phyloP scores from a whole-genome alignment of 2,888 invertebrate species.

The Altica lythri region DNA sequence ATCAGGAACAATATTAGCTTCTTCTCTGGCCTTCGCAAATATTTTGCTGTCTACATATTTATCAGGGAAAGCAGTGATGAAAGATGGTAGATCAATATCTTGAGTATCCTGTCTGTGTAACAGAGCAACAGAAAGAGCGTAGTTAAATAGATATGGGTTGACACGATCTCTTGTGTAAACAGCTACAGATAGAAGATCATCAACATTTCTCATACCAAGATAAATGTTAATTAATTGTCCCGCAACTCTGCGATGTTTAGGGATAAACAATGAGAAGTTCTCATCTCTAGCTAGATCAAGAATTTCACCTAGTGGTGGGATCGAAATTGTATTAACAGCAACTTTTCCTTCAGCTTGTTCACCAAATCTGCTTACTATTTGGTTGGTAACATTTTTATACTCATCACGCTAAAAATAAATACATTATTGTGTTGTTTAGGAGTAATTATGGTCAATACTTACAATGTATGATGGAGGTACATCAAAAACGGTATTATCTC shows the following conservation, averaged over 20 bases:
- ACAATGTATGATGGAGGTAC: conserved; percentile 55
- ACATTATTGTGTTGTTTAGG: too few species aligned
- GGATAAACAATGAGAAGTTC: conserved; percentile 78
- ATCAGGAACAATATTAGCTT: conserved; percentile 65
- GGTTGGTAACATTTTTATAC: too few species aligned
- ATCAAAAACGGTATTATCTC: conserved; percentile 65
- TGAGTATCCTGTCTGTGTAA: conserved; percentile 75
- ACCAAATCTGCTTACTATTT: too few species aligned
- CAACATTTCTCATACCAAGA: conserved; percentile 66
- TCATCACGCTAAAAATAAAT: too few species aligned
- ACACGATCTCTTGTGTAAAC: conserved; percentile 73
- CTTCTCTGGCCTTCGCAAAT: conserved; percentile 71
- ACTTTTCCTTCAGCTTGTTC: conserved; percentile 59
- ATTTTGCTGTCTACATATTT: conserved; percentile 79
- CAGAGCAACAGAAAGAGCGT: conserved; percentile 75
- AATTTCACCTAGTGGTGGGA: conserved; percentile 65
- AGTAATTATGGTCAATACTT: too few species aligned
- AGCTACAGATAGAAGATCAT: conserved; percentile 72
- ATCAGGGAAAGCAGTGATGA: conserved; percentile 79
- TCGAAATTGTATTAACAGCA: conserved; percentile 59
- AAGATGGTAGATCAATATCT: conserved; percentile 71
- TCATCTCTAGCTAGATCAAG: conserved; percentile 63
- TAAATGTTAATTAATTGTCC: conserved; percentile 71
- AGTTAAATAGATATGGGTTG: conserved; percentile 82
- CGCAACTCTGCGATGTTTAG: conserved; percentile 72